Evolutionary conservation across 2,888 invertebrate genomes (phyloP).

Genomic region (Stramonita haemastoma): DNA sequence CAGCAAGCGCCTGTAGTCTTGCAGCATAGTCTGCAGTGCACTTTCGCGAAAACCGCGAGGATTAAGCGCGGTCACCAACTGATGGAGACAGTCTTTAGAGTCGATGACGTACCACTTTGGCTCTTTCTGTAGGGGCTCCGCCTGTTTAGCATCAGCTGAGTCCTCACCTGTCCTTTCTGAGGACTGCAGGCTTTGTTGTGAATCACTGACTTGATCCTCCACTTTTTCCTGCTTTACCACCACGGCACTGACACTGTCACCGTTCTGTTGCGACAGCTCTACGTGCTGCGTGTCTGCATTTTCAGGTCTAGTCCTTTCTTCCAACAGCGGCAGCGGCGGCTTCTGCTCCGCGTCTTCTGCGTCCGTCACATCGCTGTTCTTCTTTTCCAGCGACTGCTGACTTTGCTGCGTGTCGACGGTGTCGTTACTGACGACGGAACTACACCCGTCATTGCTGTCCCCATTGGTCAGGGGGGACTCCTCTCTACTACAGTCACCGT

Average conservation of each 20-base stretch:
- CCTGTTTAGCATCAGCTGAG: background rate
- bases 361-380: background rate
- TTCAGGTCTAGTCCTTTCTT: background rate
- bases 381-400: background rate
- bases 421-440: background rate
- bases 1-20: slow-evolving; percentile 79
- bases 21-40: slow-evolving; percentile 85
- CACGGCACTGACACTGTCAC: background rate
- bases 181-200: slow-evolving; percentile 46
- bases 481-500: background rate
- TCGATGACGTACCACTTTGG: slow-evolving; percentile 86
- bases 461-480: background rate
- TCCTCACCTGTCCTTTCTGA: background rate
- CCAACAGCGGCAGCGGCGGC: background rate
- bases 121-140: slow-evolving; percentile 49
- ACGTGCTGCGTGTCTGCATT: background rate
- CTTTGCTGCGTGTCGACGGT: background rate
- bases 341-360: background rate
- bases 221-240: background rate
- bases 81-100: slow-evolving; percentile 44
- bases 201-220: background rate
- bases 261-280: slow-evolving; percentile 46
- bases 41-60: slow-evolving; percentile 90
- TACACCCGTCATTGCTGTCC: background rate
- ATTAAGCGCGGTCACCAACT: slow-evolving; percentile 84